Evolutionary conservation across 2,888 invertebrate genomes (phyloP).

Genomic region (Drosophila ustulata): DNA sequence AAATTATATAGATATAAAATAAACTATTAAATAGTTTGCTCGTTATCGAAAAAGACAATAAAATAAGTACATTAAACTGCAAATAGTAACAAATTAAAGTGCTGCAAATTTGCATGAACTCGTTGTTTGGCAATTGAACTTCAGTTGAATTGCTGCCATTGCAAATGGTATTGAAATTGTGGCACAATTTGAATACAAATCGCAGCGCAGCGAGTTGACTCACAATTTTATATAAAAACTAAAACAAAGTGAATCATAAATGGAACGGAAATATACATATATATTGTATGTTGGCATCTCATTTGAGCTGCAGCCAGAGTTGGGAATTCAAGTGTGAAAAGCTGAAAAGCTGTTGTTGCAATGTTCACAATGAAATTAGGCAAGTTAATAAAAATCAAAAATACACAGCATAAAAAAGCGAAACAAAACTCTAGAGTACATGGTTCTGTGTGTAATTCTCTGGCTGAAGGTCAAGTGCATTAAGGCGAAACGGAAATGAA

Average conservation of each 20-base stretch:
- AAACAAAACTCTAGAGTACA: slow-evolving; percentile 43
- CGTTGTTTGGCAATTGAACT: background rate
- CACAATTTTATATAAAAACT: slow-evolving; percentile 8
- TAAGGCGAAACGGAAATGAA: slow-evolving; percentile 79
- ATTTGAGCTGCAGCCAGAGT: background rate
- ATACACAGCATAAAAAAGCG: background rate
- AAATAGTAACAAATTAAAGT: too few species aligned
- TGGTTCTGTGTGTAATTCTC: slow-evolving; percentile 3
- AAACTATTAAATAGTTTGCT: too few species aligned
- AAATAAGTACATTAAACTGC: too few species aligned
- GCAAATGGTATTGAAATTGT: slow-evolving; percentile 15
- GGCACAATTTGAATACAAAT: slow-evolving; percentile 15
- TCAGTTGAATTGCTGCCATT: background rate
- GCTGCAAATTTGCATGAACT: too few species aligned
- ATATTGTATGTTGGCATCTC: background rate
- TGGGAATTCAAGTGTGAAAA: background rate
- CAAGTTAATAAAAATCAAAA: background rate
- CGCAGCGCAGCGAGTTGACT: slow-evolving; percentile 3
- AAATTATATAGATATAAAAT: too few species aligned
- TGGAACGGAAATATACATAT: slow-evolving; percentile 1
- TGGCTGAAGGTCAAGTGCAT: slow-evolving; percentile 77
- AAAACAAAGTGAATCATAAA: slow-evolving; percentile 11
- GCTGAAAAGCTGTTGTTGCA: background rate
- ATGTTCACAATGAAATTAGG: background rate
- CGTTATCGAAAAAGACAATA: too few species aligned